Evolutionary conservation across 2,888 invertebrate species (phyloP).

Genomic region (Dicyrtomina minuta): DNA sequence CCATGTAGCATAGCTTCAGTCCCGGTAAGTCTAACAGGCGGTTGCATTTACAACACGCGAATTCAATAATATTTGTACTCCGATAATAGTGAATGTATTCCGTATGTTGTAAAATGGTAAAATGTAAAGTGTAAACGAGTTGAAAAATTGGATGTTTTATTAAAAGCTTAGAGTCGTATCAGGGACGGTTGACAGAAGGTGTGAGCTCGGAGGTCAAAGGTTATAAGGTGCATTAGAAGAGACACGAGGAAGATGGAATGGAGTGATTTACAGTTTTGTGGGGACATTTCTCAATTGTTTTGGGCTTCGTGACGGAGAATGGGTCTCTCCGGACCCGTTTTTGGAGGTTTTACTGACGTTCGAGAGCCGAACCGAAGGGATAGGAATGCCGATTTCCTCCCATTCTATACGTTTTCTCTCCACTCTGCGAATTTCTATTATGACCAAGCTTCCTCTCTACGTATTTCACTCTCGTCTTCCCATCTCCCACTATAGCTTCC

Average conservation of each 20-base stretch:
- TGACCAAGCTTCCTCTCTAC: conserved; percentile 1
- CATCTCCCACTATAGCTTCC: background rate
- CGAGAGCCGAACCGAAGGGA: conserved; percentile 15
- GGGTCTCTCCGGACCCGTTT: conserved; percentile 50
- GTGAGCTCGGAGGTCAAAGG: background rate
- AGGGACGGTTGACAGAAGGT: conserved; percentile 3
- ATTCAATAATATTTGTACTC: too few species aligned
- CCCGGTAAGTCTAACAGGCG: too few species aligned
- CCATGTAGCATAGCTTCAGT: too few species aligned
- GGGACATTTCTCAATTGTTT: conserved; percentile 53
- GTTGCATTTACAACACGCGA: too few species aligned
- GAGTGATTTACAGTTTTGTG: conserved; percentile 49
- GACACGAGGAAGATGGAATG: conserved; percentile 14
- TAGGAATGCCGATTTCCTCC: conserved; percentile 24
- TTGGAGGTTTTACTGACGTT: conserved; percentile 39
- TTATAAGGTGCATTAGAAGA: conserved; percentile 9
- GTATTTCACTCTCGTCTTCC: background rate
- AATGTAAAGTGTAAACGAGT: too few species aligned
- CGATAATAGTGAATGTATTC: too few species aligned
- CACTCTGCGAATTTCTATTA: conserved; percentile 26
- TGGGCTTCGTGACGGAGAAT: conserved; percentile 51
- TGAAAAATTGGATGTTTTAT: too few species aligned
- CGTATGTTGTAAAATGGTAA: too few species aligned
- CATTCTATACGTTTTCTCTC: conserved; percentile 31
- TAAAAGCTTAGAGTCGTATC: too few species aligned